Conservation (phyloP, 2,113 vertebrate genomes). For the Gopherus evgoodei region DNA sequence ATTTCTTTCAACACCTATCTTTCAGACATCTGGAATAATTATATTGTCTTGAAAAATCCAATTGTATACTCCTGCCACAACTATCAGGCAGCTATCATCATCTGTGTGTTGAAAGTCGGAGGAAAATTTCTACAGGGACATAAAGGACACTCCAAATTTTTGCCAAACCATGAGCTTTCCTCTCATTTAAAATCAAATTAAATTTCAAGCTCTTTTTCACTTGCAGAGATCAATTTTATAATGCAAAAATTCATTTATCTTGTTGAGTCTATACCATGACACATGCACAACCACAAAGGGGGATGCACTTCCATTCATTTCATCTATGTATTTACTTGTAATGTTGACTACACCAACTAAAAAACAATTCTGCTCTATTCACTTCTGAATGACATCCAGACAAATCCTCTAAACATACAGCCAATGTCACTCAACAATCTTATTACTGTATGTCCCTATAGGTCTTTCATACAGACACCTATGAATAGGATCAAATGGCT, state of each 20-base stretch:
- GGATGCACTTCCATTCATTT: rapidly evolving
- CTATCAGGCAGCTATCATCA: background rate
- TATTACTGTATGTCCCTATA: background rate
- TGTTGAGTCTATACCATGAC: background rate
- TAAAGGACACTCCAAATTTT: background rate
- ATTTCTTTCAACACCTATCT: background rate
- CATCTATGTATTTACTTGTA: background rate
- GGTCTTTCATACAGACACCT: background rate
- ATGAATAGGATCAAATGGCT: background rate
- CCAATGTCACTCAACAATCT: background rate
- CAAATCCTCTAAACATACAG: background rate
- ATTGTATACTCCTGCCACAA: background rate
- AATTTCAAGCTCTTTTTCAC: background rate
- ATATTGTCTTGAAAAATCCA: rapidly evolving
- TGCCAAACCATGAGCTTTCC: background rate
- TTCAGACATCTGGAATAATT: background rate
- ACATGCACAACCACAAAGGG: background rate
- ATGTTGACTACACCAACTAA: background rate
- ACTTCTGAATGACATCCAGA: background rate
- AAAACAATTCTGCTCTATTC: background rate
- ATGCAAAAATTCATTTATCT: background rate
- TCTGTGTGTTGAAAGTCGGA: background rate
- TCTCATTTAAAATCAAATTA: background rate
- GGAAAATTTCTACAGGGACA: background rate
- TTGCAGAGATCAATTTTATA: background rate